Evolutionary conservation across 2,888 invertebrate genomes (phyloP), one percentile per base, ranked within the genome.

Genomic region (Trissonchulus sp.): DNA sequence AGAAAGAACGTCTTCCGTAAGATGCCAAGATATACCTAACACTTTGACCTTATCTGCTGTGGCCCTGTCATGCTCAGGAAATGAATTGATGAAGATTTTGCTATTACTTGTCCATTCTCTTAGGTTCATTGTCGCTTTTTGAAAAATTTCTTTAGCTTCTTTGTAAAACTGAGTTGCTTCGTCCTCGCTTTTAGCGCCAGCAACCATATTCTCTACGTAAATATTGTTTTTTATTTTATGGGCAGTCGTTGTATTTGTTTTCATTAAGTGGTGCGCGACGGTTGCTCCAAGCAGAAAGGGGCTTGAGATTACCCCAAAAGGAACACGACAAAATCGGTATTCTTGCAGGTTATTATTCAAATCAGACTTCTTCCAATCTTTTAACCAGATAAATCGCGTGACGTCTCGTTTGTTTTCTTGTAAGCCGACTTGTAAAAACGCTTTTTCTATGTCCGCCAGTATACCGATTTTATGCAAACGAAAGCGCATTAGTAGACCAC

Each of bases 371-470:
- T 69, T 8, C 2, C 3, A 8, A 36, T 33, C 37, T 36, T 34
- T 23, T 0, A 76, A 30, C 79, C 79, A 79, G 0, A 79, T 28
- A 30, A 79, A 79, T 3, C 78, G 37, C 30, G 69, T 71, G 0
- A 72, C 74, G 30, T 79, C 77, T 28, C 78, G 38, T 8, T 34
- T 34, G 74, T 76, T 1, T 69, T 73, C 63, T 74, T 33, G 65
- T 76, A 79, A 1, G 74, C 78, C 63, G 74, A 79, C 31, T 71
- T 65, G 37, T 73, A 76, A 76, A 75, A 69, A 69, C 3, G 71
- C 36, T 37, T 69, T 69, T 36, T 69, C 71, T 2, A 69, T 69
- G 37, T 69, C 78, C 1, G 77, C 77, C 0, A 74, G 73, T n/a
- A 79, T 30, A 28, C 72, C 77, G 71, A 77, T 3, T 68, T 31